Conservation (phyloP, 1,140 invertebrate genomes). For the Bombus sibiricus region DNA sequence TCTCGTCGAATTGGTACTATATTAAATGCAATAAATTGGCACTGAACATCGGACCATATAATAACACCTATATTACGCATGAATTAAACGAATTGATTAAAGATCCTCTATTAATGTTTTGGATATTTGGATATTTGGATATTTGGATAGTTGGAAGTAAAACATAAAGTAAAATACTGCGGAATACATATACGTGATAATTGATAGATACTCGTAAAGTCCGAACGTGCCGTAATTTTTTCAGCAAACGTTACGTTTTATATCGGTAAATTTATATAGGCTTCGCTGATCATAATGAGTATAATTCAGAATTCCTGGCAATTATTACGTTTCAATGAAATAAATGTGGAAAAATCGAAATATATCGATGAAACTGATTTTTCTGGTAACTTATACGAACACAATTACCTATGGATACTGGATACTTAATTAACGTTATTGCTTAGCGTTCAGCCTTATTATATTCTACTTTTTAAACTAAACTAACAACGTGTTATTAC, state of each 20-base stretch:
- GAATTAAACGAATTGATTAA: too few relatives aligned
- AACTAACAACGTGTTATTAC: background rate
- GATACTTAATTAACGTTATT: slow-evolving; percentile 4
- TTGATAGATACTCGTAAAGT: too few relatives aligned
- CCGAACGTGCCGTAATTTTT: background rate
- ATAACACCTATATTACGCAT: too few relatives aligned
- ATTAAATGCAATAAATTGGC: too few relatives aligned
- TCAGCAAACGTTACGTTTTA: background rate
- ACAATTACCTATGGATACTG: background rate
- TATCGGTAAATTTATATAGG: background rate
- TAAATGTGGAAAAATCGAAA: background rate
- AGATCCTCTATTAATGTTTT: too few relatives aligned
- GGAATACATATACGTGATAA: too few relatives aligned
- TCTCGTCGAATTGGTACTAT: too few relatives aligned
- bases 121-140: background rate
- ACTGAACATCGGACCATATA: too few relatives aligned
- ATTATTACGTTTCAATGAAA: background rate
- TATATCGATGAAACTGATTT: too few relatives aligned
- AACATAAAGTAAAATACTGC: background rate
- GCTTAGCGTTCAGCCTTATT: background rate
- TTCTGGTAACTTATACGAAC: background rate
- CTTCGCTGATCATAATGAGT: background rate
- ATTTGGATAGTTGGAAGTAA: background rate
- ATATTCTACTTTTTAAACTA: background rate
- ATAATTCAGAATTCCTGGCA: background rate